Evolutionary conservation across 1,140 invertebrate genomes (phyloP).

Genomic region (Drosophila pandora): DNA sequence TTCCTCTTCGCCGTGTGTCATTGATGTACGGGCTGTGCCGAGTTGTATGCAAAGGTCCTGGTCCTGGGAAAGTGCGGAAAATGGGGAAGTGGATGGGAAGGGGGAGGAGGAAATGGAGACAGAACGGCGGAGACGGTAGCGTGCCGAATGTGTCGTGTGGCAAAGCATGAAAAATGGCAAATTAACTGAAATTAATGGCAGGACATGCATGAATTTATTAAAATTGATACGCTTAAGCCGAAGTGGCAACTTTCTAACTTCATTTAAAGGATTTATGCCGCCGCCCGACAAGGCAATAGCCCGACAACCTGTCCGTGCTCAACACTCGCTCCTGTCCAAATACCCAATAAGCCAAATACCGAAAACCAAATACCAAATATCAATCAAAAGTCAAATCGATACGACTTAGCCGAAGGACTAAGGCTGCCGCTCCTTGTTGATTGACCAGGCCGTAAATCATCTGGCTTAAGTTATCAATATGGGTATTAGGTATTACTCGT

Average conservation of each 20-base stretch:
- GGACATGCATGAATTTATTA: conserved; percentile 75
- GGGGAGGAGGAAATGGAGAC: background rate
- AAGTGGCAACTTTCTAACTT: conserved; percentile 69
- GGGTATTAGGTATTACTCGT: conserved; percentile 48
- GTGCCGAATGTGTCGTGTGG: conserved; percentile 56
- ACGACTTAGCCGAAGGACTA: conserved; percentile 50
- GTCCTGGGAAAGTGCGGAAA: conserved; percentile 1
- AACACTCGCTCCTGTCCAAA: conserved; percentile 23
- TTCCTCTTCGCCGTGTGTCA: conserved; percentile 62
- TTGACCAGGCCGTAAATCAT: conserved; percentile 65
- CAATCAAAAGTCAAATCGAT: conserved; percentile 81
- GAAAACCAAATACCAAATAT: conserved; percentile 39
- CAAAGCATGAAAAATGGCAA: conserved; percentile 78
- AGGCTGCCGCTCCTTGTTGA: conserved; percentile 33
- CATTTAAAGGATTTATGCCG: conserved; percentile 71
- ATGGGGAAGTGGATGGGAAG: background rate
- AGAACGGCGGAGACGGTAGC: conserved; percentile 8
- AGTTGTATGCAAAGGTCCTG: conserved; percentile 62
- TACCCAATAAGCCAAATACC: conserved; percentile 38
- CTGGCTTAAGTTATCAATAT: conserved; percentile 79
- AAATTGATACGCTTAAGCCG: conserved; percentile 70
- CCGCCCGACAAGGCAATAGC: background rate
- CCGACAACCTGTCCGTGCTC: conserved; percentile 31
- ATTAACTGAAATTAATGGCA: conserved; percentile 80
- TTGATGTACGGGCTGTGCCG: conserved; percentile 66